Evolutionary conservation across 2,888 invertebrate genomes (phyloP).

Genomic region (Cacoxenus indagator): DNA sequence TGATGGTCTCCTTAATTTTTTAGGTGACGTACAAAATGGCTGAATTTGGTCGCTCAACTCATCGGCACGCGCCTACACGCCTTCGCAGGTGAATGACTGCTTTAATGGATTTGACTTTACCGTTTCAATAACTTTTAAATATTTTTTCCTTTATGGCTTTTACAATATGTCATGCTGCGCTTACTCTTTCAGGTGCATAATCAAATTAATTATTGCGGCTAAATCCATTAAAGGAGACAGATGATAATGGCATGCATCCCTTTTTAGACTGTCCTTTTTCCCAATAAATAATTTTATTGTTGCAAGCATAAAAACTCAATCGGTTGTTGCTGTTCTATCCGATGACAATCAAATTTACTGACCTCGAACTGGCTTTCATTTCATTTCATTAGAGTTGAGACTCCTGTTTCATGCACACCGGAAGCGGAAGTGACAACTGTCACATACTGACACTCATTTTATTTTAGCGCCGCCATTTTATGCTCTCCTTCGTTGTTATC

Average conservation of each 20-base stretch:
- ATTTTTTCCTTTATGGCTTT: slow-evolving; percentile 33
- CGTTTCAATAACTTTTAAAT: neutral
- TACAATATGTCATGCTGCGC: too few species aligned
- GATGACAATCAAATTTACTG: neutral
- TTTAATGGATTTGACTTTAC: neutral
- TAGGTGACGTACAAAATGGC: neutral
- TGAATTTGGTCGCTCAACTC: neutral
- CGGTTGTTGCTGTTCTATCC: too few species aligned
- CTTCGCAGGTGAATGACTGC: neutral
- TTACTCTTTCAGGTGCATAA: slow-evolving; percentile 30
- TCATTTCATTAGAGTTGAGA: neutral
- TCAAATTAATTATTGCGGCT: slow-evolving; percentile 41
- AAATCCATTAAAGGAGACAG: slow-evolving; percentile 24
- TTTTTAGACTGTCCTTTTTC: neutral
- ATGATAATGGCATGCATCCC: slow-evolving; percentile 21
- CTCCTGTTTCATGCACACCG: slow-evolving; percentile 34
- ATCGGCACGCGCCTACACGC: neutral
- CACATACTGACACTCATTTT: slow-evolving; percentile 53
- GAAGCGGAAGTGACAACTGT: slow-evolving; percentile 58
- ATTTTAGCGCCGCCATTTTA: neutral
- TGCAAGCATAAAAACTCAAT: neutral
- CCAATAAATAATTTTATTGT: slow-evolving; percentile 28
- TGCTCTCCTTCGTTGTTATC: neutral
- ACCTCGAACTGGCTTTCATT: neutral
- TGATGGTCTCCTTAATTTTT: neutral